Evolutionary conservation across 2,888 invertebrate genomes (phyloP).

Genomic region (Drosophila affinis): DNA sequence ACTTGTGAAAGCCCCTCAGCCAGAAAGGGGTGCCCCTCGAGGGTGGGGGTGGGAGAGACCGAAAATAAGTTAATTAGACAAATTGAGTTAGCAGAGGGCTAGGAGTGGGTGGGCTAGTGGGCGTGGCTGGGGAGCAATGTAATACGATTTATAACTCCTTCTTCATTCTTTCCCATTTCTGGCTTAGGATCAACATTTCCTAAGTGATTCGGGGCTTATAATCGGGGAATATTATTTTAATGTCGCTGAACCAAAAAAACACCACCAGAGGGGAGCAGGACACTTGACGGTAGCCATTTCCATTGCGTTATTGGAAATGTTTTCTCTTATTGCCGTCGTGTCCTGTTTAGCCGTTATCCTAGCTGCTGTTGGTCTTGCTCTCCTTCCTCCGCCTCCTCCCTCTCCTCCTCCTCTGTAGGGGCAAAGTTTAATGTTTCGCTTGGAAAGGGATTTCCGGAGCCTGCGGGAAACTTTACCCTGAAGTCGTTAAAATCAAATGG

Average conservation of each 20-base stretch:
- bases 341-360: conserved; percentile 32
- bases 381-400: background rate
- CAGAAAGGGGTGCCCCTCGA: background rate
- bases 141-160: background rate
- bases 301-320: conserved; percentile 34
- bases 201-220: conserved; percentile 2
- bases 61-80: conserved; percentile 46
- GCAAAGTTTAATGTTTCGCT: conserved; percentile 47
- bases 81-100: conserved; percentile 18
- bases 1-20: conserved; percentile 6
- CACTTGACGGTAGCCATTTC: conserved; percentile 18
- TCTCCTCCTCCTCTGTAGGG: conserved; percentile 21
- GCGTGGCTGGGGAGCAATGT: background rate
- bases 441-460: conserved; percentile 17
- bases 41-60: background rate
- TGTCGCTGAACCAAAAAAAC: conserved; percentile 2
- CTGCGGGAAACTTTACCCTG: conserved; percentile 33
- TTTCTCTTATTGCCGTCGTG: conserved; percentile 38
- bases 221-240: conserved; percentile 11
- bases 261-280: background rate
- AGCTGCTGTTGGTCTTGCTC: conserved; percentile 3
- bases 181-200: background rate
- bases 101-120: background rate
- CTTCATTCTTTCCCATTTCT: background rate
- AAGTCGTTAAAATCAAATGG: conserved; percentile 46